Evolutionary conservation across 2,797 vertebrate genomes (phyloP).

Genomic region (Thamnophis elegans): DNA sequence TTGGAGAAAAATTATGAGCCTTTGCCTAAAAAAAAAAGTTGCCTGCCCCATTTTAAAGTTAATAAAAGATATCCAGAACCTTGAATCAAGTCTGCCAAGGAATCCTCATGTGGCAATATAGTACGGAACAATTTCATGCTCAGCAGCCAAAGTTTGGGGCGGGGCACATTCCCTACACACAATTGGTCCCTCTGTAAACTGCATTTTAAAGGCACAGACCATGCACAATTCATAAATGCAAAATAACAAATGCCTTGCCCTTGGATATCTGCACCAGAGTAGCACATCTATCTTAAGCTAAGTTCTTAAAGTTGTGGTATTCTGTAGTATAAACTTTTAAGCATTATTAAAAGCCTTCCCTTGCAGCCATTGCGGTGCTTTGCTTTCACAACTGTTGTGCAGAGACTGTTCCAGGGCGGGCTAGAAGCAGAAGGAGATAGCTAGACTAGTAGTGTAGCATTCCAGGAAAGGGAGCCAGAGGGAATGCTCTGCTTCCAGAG

Average conservation of each 20-base stretch:
- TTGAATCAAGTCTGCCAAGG: neutral
- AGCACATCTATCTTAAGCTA: neutral
- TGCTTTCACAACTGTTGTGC: neutral
- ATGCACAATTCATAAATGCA: neutral
- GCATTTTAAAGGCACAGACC: neutral
- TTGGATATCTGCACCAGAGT: neutral
- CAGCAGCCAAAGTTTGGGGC: neutral
- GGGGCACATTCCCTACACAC: neutral
- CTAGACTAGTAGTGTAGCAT: conserved; percentile 9
- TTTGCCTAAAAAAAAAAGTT: neutral
- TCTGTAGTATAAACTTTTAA: neutral
- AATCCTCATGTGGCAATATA: neutral
- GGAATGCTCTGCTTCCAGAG: neutral
- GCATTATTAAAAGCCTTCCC: neutral
- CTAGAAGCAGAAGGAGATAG: neutral
- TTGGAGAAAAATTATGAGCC: neutral
- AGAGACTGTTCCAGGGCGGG: neutral
- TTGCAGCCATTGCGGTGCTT: neutral
- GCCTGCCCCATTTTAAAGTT: neutral
- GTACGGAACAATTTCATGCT: neutral
- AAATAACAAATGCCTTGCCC: neutral
- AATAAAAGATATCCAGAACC: neutral
- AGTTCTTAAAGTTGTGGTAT: neutral
- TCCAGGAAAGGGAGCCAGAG: conserved; percentile 11
- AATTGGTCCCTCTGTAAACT: neutral